These are phyloP conservation scores for Nebria salina DNA, from an alignment of 2,888 invertebrate genomes.

Conservation along the genomic window DNA sequence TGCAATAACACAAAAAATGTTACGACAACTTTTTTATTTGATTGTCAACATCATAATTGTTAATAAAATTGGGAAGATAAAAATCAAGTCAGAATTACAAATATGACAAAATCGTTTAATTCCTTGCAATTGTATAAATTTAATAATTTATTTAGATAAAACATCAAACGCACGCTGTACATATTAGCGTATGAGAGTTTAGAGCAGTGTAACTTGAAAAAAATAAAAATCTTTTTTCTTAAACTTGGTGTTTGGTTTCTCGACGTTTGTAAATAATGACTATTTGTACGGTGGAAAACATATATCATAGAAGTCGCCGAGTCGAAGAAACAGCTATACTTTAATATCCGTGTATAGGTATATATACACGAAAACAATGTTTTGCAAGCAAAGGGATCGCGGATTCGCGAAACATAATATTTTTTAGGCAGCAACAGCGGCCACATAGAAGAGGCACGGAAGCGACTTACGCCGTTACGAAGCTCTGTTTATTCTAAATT, in stretches of 20 bases:
- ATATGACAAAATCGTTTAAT: no score
- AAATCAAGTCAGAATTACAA: no score
- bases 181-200: not conserved
- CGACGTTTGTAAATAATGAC: slow-evolving; percentile 1
- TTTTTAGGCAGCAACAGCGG: slow-evolving; percentile 19
- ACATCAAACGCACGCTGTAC: not conserved
- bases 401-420: slow-evolving; percentile 37
- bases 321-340: not conserved
- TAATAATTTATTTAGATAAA: not conserved
- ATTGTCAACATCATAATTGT: no score
- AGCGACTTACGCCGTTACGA: slow-evolving; percentile 9
- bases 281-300: not conserved
- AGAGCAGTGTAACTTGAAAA: not conserved
- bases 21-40: no score
- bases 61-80: no score
- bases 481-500: slow-evolving; percentile 44
- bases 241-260: not conserved
- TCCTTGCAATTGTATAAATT: not conserved
- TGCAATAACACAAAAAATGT: no score
- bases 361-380: not conserved
- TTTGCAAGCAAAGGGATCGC: slow-evolving; percentile 16
- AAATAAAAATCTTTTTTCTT: not conserved
- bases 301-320: not conserved
- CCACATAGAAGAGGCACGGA: slow-evolving; percentile 2
- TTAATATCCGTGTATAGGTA: slow-evolving; percentile 10